Percentiles rank a stretch among this genome's conserved stretches.
Evolutionary conservation across 2,888 invertebrate genomes (phyloP).

Genomic region (Odontocolon sp.): DNA sequence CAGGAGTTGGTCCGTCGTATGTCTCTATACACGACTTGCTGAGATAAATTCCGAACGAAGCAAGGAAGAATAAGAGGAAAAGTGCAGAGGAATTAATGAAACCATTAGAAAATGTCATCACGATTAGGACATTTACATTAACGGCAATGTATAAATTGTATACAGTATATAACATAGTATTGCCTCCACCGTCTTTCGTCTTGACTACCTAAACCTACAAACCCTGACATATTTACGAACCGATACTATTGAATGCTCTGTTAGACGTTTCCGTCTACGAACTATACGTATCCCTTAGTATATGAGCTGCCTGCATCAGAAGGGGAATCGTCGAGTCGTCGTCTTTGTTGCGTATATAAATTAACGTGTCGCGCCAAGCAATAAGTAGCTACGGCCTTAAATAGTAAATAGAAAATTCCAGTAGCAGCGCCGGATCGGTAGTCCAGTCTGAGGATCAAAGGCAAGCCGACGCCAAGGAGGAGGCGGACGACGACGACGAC

Average conservation of each 20-base stretch:
- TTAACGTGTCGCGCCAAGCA: slow-evolving; percentile 71
- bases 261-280: slow-evolving; percentile 20
- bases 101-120: slow-evolving; percentile 44
- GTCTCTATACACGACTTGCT: neutral
- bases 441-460: slow-evolving; percentile 62
- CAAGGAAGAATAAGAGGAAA: slow-evolving; percentile 17
- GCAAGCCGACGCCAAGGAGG: slow-evolving; percentile 6
- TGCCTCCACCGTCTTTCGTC: neutral
- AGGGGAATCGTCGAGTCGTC: slow-evolving; percentile 20
- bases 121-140: slow-evolving; percentile 11
- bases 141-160: neutral
- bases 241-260: slow-evolving; percentile 14
- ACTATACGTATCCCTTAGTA: slow-evolving; percentile 20
- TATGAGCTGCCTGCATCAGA: slow-evolving; percentile 8
- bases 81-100: slow-evolving; percentile 37
- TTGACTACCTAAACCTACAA: slow-evolving; percentile 24
- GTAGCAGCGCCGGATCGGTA: slow-evolving; percentile 60
- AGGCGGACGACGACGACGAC: too few relatives aligned
- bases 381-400: slow-evolving; percentile 70
- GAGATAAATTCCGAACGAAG: neutral
- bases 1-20: neutral
- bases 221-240: slow-evolving; percentile 49
- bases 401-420: slow-evolving; percentile 70
- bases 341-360: slow-evolving; percentile 65
- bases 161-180: slow-evolving; percentile 2